Percentiles rank a stretch among this genome's conserved stretches.
Evolutionary conservation across 2,888 invertebrate species (phyloP).

Genomic region (Punctoribates punctum): DNA sequence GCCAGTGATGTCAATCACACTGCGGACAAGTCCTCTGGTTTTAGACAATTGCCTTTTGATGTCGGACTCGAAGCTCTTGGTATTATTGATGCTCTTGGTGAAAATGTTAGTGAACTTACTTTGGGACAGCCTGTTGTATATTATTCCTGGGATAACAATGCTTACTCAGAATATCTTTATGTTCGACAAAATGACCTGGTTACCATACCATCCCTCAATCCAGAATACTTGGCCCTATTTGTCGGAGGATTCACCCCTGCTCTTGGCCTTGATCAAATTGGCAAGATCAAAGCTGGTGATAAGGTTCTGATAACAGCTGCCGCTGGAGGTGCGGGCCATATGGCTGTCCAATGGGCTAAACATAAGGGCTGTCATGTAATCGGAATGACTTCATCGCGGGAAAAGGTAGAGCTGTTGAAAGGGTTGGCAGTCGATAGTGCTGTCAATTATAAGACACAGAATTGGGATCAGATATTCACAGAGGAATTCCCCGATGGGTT

Average conservation of each 20-base stretch:
- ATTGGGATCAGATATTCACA: constrained; percentile 30
- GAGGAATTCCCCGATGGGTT: constrained; percentile 43
- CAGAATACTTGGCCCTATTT: constrained; percentile 42
- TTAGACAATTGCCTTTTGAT: constrained; percentile 44
- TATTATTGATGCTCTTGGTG: constrained; percentile 51
- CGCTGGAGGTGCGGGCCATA: constrained; percentile 45
- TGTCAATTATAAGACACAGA: constrained; percentile 32
- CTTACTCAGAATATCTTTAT: neutral
- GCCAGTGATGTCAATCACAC: constrained; percentile 54
- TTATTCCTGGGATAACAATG: constrained; percentile 45
- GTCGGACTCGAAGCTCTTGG: constrained; percentile 49
- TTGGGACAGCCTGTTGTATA: constrained; percentile 50
- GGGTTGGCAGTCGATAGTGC: constrained; percentile 36
- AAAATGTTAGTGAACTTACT: constrained; percentile 46
- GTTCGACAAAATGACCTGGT: constrained; percentile 28
- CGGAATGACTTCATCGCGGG: constrained; percentile 45
- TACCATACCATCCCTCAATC: constrained; percentile 41
- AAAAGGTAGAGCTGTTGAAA: constrained; percentile 45
- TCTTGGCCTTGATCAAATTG: constrained; percentile 51
- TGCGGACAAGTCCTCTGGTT: constrained; percentile 49
- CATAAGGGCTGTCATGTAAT: constrained; percentile 46
- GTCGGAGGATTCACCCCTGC: constrained; percentile 50
- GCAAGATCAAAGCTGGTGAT: constrained; percentile 42
- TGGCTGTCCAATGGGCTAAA: constrained; percentile 48
- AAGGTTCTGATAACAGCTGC: constrained; percentile 47